Base-by-base conservation (phyloP, 2,797 vertebrate genomes). In the Ispidina lecontei region DNA sequence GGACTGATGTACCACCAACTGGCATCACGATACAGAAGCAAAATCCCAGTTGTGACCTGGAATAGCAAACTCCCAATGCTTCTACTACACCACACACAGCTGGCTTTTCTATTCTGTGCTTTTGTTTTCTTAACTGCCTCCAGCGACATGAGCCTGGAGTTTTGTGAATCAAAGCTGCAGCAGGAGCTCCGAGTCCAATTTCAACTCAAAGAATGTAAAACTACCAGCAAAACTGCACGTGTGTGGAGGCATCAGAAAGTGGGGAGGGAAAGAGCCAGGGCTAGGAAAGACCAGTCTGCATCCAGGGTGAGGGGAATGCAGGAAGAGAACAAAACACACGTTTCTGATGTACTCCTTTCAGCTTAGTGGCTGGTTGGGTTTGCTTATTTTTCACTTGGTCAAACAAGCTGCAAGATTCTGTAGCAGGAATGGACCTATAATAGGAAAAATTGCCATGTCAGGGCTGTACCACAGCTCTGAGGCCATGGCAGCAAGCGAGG, bases 401-500 rank as follows among this genome's bases (percentile, higher is more conserved):
- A 8, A 56, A 41, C 16, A 20, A 78, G 16, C 14, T 16, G 15
- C 35, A 21, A 7, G 10, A 9, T 44, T 25, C 46, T 10, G 22
- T 14, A 21, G 20, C 1, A 0, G 51, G 49, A 59, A 39, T 3
- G 9, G n/a, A 8, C 26, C 44, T 3, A 3, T 1, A 0, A 1
- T 0, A 18, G 63, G 63, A 28, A 35, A 23, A 58, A 7, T 5
- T 19, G 28, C 44, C 3, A 3, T 0, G 2, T 3, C 14, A 2
- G 22, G 49, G 65, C 8, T 55, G 29, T 6, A 22, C n/a, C 4
- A 2, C 18, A 51, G 60, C 56, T 63, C 11, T 1, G 1, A 31
- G 28, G 55, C 63, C 17, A 2, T 3, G 1, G n/a, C 71, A 87
- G 23, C 0, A 1, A 14, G 5, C 0, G 1, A 5, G 41, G 31